phyloP scores from a whole-genome alignment of 1,140 invertebrate genomes.

The Macrostomum lignano region DNA sequence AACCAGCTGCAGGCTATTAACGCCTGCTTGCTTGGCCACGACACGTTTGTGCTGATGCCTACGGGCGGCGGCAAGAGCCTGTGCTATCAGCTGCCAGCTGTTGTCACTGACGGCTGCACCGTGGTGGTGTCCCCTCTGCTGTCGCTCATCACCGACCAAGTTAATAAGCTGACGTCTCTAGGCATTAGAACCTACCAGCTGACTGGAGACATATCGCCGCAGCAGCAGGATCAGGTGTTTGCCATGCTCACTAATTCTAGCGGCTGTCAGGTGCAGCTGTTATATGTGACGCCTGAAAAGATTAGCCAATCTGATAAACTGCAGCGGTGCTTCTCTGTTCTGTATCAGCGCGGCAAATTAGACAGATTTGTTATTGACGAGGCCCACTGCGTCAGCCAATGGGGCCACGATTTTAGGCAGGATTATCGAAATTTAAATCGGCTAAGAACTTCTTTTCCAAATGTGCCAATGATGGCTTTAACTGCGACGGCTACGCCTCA shows the following conservation, averaged over 20 bases:
- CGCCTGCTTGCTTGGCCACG: slow-evolving; percentile 50
- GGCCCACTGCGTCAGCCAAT: slow-evolving; percentile 43
- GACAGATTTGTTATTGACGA: slow-evolving; percentile 43
- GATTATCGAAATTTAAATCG: slow-evolving; percentile 33
- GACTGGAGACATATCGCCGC: no score
- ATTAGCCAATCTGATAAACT: slow-evolving; percentile 32
- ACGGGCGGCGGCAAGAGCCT: slow-evolving; percentile 39
- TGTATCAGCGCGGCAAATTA: slow-evolving; percentile 35
- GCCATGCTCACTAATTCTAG: no score
- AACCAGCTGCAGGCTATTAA: slow-evolving; percentile 82
- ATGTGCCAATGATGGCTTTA: slow-evolving; percentile 33
- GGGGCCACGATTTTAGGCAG: slow-evolving; percentile 42
- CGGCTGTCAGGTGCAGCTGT: slow-evolving; percentile 54
- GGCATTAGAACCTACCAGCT: no score
- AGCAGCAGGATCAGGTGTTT: no score
- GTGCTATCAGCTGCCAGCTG: slow-evolving; percentile 28
- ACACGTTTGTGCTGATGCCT: slow-evolving; percentile 85
- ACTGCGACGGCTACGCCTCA: slow-evolving; percentile 50
- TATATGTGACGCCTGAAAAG: slow-evolving; percentile 90
- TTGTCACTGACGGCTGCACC: slow-evolving; percentile 21
- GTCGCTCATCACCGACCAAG: slow-evolving; percentile 28
- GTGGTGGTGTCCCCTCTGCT: slow-evolving; percentile 25
- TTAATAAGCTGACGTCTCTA: slow-evolving; percentile 19
- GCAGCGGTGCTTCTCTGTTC: slow-evolving; percentile 24
- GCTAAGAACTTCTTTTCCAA: slow-evolving; percentile 32